Evolutionary conservation across 2,113 vertebrate genomes (phyloP).

Genomic region (Pao palembangensis): DNA sequence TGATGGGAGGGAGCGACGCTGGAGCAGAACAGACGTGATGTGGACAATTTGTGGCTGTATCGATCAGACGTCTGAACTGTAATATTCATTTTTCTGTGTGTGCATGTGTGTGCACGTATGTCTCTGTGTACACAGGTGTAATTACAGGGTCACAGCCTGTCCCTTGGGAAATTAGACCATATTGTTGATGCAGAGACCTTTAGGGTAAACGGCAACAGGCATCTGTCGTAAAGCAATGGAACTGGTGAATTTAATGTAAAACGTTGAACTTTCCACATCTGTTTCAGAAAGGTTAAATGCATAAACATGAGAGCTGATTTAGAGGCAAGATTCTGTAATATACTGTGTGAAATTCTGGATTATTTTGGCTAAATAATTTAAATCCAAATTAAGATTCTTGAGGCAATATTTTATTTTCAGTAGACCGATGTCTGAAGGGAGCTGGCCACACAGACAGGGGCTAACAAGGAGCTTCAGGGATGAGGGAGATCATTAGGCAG

Average conservation of each 20-base stretch:
- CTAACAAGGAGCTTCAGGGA: slow-evolving; percentile 27
- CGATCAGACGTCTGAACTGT: slow-evolving; percentile 34
- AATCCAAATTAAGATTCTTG: slow-evolving; percentile 33
- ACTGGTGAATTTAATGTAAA: slow-evolving; percentile 9
- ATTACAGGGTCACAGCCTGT: slow-evolving; percentile 36
- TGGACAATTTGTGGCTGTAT: slow-evolving; percentile 40
- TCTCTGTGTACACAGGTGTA: slow-evolving; percentile 27
- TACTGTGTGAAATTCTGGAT: slow-evolving; percentile 41
- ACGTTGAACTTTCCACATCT: slow-evolving; percentile 19
- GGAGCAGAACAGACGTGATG: slow-evolving; percentile 20
- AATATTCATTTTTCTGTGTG: slow-evolving; percentile 15
- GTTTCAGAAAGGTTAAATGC: slow-evolving; percentile 28
- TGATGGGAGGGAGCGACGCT: slow-evolving; percentile 18
- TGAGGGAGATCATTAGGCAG: slow-evolving; percentile 51
- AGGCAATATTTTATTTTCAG: slow-evolving; percentile 30
- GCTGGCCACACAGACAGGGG: slow-evolving; percentile 33
- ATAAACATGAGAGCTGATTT: slow-evolving; percentile 10
- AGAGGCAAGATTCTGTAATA: slow-evolving; percentile 34
- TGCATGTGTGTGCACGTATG: slow-evolving; percentile 11
- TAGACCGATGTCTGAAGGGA: slow-evolving; percentile 7
- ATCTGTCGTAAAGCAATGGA: not conserved
- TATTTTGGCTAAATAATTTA: slow-evolving; percentile 13
- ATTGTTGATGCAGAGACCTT: slow-evolving; percentile 35
- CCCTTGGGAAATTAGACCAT: slow-evolving; percentile 59
- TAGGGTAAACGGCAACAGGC: slow-evolving; percentile 35